phyloP scores from a whole-genome alignment of 2,888 invertebrate genomes.

The Clepsis dumicolana region DNA sequence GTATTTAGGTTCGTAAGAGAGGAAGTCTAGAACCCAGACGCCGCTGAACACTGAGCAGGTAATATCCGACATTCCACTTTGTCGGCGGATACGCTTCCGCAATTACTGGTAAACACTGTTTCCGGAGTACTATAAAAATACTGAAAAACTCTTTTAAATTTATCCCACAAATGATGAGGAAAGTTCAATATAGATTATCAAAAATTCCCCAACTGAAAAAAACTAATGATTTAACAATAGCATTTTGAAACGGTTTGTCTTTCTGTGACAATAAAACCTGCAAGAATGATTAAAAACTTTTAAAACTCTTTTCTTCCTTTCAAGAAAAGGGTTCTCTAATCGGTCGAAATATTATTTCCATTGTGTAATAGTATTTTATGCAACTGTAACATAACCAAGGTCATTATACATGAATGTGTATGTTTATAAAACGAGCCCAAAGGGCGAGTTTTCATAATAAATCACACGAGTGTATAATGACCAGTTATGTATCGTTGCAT shows the following conservation, averaged over 20 bases:
- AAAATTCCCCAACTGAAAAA: neutral
- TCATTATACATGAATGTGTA: no score
- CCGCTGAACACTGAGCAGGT: neutral
- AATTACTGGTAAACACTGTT: neutral
- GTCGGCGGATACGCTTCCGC: neutral
- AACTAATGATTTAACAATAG: neutral
- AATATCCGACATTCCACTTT: slow-evolving; percentile 6
- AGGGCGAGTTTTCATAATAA: no score
- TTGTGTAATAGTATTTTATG: no score
- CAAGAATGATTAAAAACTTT: neutral
- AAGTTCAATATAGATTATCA: neutral
- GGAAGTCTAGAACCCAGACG: neutral
- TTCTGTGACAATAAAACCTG: neutral
- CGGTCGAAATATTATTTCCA: neutral
- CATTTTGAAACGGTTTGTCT: neutral
- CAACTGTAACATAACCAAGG: no score
- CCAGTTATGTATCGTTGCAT: no score
- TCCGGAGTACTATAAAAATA: neutral
- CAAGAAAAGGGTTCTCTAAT: neutral
- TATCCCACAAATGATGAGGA: neutral
- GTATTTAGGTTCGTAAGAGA: neutral
- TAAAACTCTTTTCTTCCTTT: neutral
- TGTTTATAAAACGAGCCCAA: no score
- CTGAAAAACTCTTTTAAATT: neutral
- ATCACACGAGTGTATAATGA: no score